A percentile compares a stretch with the other conserved stretches of the same genome.
phyloP scores from a whole-genome alignment of 2,113 vertebrate genomes.

The Mirza zaza region DNA sequence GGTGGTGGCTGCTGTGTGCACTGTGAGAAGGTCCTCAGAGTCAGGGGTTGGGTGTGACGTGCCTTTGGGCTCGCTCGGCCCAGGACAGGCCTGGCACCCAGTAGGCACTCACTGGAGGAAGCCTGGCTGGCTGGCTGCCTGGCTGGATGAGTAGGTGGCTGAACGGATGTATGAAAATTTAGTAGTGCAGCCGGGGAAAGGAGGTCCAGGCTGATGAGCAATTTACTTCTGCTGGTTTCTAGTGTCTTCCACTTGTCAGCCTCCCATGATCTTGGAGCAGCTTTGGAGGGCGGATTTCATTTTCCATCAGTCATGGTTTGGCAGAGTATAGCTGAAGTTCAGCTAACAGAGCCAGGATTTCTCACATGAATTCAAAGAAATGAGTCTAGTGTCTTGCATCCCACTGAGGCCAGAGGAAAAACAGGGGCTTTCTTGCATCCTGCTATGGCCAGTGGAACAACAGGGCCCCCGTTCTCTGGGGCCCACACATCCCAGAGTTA shows the following conservation, averaged over 20 bases:
- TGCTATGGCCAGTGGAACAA: constrained; percentile 39
- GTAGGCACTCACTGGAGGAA: not conserved
- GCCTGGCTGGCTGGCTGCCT: not conserved
- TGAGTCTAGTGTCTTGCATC: constrained; percentile 13
- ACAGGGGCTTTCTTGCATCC: constrained; percentile 1
- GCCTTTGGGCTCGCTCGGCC: not conserved
- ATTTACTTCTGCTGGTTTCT: not conserved
- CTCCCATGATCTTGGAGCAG: not conserved
- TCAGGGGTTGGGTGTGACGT: not conserved
- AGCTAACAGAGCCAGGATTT: constrained; percentile 8
- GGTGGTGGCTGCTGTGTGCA: rapidly evolving
- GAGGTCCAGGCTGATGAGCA: not conserved
- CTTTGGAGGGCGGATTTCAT: not conserved
- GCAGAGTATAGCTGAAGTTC: constrained; percentile 6
- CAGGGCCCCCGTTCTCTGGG: not conserved
- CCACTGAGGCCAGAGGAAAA: constrained; percentile 43
- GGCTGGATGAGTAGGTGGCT: too few species aligned
- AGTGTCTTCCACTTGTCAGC: not conserved
- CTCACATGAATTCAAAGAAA: constrained; percentile 41
- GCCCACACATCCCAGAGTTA: not conserved
- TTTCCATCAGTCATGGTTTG: not conserved
- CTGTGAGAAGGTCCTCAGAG: not conserved
- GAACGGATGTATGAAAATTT: not conserved
- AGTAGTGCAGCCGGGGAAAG: not conserved
- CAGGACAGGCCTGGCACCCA: not conserved